These are phyloP conservation scores for Drosophila colorata DNA, from an alignment of 2,888 invertebrate species.

Conservation along the genomic window DNA sequence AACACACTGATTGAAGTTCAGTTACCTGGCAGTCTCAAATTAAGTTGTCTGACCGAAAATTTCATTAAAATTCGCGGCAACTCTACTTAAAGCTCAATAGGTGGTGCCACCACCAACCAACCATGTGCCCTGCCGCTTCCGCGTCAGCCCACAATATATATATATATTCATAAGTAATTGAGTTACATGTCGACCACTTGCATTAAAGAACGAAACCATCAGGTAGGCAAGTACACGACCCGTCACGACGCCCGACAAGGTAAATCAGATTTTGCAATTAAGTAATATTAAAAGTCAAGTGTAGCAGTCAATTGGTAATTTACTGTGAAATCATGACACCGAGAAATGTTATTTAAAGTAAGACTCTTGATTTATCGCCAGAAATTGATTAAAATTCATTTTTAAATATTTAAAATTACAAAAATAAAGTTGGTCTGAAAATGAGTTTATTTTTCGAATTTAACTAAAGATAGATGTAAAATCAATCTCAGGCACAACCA, in stretches of 20 bases:
- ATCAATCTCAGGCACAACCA: too few relatives aligned
- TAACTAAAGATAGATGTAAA: too few relatives aligned
- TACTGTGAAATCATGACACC: neutral
- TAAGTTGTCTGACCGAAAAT: constrained; percentile 53
- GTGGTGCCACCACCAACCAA: constrained; percentile 18
- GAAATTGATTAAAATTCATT: neutral
- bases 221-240: constrained; percentile 16
- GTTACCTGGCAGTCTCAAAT: constrained; percentile 20
- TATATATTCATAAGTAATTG: constrained; percentile 32
- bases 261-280: constrained; percentile 77
- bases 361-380: too few relatives aligned
- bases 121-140: neutral
- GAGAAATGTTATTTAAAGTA: neutral
- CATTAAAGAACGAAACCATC: constrained; percentile 43
- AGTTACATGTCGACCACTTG: constrained; percentile 40
- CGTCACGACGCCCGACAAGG: constrained; percentile 11
- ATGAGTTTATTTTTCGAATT: neutral
- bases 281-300: constrained; percentile 62
- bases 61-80: constrained; percentile 61
- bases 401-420: neutral
- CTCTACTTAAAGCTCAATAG: constrained; percentile 59
- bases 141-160: constrained; percentile 2
- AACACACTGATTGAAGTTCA: constrained; percentile 45
- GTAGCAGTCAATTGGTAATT: constrained; percentile 49
- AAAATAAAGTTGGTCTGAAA: neutral